Percentiles rank a stretch among this genome's conserved stretches.
Evolutionary conservation across 1,140 invertebrate genomes (phyloP).

Genomic region (Adelges cooleyi): DNA sequence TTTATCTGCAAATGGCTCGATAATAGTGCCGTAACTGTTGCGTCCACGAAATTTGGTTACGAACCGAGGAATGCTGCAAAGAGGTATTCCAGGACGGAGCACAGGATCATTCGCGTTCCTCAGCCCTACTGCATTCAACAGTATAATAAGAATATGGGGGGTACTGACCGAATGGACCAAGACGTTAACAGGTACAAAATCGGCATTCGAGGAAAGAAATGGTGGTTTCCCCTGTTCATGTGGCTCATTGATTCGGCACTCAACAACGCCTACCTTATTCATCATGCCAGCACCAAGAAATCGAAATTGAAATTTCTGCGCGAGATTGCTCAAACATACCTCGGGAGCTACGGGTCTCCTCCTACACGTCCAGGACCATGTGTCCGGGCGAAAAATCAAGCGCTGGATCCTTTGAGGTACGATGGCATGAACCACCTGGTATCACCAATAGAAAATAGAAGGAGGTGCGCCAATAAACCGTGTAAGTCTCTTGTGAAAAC

Average conservation of each 20-base stretch:
- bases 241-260: constrained; percentile 28
- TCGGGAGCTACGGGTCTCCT: too few species aligned
- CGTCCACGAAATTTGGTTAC: constrained; percentile 30
- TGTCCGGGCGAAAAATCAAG: too few species aligned
- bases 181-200: constrained; percentile 31
- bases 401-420: neutral
- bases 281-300: too few species aligned
- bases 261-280: constrained; percentile 16
- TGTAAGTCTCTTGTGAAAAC: neutral
- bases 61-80: constrained; percentile 29
- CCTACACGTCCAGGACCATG: too few species aligned
- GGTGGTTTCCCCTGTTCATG: constrained; percentile 32
- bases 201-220: constrained; percentile 33
- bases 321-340: neutral
- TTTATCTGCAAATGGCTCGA: constrained; percentile 30
- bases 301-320: neutral
- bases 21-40: constrained; percentile 31
- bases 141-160: constrained; percentile 31
- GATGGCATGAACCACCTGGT: neutral
- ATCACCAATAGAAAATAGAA: neutral
- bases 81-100: constrained; percentile 30
- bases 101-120: constrained; percentile 29
- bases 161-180: constrained; percentile 32
- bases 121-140: constrained; percentile 30
- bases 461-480: neutral